Base-by-base conservation (phyloP, 2,888 invertebrate genomes). In the Hirtodrosophila histrioides region DNA sequence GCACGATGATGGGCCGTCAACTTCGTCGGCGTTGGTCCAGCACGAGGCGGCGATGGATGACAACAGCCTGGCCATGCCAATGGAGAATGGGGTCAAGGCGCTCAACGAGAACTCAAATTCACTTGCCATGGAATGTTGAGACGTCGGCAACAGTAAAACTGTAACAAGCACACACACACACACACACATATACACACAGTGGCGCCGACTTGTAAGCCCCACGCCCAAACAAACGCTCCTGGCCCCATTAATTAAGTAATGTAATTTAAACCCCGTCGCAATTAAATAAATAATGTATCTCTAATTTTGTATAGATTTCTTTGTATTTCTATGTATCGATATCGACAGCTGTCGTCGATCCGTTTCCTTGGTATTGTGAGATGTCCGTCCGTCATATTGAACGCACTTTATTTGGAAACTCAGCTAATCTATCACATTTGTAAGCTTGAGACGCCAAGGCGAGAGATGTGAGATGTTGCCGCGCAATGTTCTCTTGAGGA, bases 101-200 rank as follows among this genome's bases (percentile, higher is more conserved):
- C 77, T 91, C 12, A 92, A 92, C 60, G 92, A 92, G 56, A 92
- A 92, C 64, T 92, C 92, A 33, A 92, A 92, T 79, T 92, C 92
- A 0, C 78, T 92, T 36, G 92, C 92, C 63, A 92, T 92, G 92
- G 92, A 92, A 72, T 92, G 92, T 82, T 92, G 90, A 78, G 57
- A 7, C 29, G 8, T 7, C 46, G n/a, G 24, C 29, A 49, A 33
- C 56, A 66, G 63, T 61, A 37, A n/a, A 58, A 49, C 60, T 67
- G 51, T 44, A 56, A 43, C n/a, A 43, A 31, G 3, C 27, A 40
- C 29, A 56, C 46, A 36, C 8, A 37, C 12, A 36, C 45, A 48
- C 23, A 46, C 44, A 33, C 36, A 46, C 31, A 10, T 5, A 44
- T 7, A 48, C 10, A 57, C 29, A 49, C 43, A 39, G 29, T 54